Evolutionary conservation across 2,797 vertebrate species (phyloP).

Genomic region (Falco berigora): DNA sequence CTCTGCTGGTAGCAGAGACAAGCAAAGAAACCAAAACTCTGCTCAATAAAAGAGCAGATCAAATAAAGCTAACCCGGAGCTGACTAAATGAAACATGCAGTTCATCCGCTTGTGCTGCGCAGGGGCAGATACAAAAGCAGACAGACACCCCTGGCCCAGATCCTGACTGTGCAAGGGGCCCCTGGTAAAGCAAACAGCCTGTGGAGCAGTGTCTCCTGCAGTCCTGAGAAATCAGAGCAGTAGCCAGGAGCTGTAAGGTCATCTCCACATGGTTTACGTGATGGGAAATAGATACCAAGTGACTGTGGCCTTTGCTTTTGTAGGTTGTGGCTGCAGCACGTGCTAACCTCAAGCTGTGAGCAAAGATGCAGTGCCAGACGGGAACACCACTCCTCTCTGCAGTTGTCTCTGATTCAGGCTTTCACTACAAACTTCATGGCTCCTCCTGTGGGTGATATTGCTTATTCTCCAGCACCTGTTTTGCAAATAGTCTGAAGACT

Average conservation of each 20-base stretch:
- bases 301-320: not conserved
- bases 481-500: not conserved
- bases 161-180: not conserved
- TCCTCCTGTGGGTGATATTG: not conserved
- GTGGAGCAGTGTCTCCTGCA: not conserved
- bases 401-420: not conserved
- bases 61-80: not conserved
- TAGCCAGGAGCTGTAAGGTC: not conserved
- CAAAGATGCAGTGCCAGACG: not conserved
- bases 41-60: not conserved
- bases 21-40: not conserved
- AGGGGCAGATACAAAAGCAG: not conserved
- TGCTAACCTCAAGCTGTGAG: not conserved
- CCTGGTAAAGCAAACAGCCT: not conserved
- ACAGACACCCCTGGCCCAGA: rapidly evolving
- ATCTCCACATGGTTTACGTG: not conserved
- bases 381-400: not conserved
- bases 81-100: not conserved
- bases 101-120: not conserved
- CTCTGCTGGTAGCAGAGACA: not conserved
- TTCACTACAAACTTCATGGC: not conserved
- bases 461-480: not conserved
- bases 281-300: not conserved
- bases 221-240: not conserved
- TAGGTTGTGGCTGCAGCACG: not conserved